A percentile compares a stretch with the other conserved stretches of the same genome.
Evolutionary conservation across 2,888 invertebrate genomes (phyloP).

Genomic region (Leptopterna dolabrata): DNA sequence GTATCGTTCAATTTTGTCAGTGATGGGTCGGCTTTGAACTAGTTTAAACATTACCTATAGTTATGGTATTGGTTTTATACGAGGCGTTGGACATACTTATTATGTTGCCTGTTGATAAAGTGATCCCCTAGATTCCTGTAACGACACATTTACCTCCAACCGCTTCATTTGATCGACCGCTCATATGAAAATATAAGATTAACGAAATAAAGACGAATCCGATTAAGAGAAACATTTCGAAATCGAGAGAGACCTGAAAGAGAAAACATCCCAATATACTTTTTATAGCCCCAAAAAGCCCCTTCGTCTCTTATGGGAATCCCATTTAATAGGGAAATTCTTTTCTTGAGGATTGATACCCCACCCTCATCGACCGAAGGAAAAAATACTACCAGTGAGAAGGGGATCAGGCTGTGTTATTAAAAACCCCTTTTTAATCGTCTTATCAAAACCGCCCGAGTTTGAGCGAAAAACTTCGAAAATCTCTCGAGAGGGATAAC

Average conservation of each 20-base stretch:
- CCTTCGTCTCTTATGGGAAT: neutral
- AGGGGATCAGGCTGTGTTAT: conserved; percentile 1
- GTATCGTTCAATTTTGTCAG: too few species aligned
- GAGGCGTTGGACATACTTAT: too few species aligned
- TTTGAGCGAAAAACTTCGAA: conserved; percentile 26
- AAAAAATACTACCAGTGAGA: neutral
- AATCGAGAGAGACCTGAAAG: neutral
- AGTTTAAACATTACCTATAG: too few species aligned
- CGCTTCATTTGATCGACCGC: too few species aligned
- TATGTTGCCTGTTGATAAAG: too few species aligned
- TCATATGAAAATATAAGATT: too few species aligned
- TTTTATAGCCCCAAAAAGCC: neutral
- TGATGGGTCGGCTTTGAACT: too few species aligned
- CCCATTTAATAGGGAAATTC: conserved; percentile 20
- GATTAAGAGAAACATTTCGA: neutral
- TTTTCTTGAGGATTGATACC: neutral
- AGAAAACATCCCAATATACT: neutral
- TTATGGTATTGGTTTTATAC: too few species aligned
- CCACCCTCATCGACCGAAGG: neutral
- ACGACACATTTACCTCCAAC: too few species aligned
- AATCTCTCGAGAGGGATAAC: neutral
- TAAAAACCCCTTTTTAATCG: conserved; percentile 48
- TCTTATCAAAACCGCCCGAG: conserved; percentile 50
- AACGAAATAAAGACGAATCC: too few species aligned
- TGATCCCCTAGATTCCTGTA: too few species aligned